Percentiles rank a stretch among this genome's conserved stretches.
phyloP scores from a whole-genome alignment of 2,113 vertebrate genomes.

The Chitala chitala region DNA sequence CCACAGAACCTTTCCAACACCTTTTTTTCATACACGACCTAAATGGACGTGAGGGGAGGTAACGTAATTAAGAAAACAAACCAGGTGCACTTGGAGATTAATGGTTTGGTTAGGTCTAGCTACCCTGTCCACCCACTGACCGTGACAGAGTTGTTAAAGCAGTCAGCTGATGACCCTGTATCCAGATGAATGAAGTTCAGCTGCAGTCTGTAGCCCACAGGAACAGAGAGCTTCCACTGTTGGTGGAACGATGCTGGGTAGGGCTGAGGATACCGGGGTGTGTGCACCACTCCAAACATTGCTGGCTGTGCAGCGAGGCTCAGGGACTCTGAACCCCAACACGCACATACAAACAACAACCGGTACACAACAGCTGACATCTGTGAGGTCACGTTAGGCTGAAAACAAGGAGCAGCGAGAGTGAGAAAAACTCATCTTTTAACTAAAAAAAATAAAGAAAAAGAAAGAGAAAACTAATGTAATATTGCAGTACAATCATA shows the following conservation, averaged over 20 bases:
- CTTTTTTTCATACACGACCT: conserved; percentile 63
- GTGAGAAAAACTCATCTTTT: too few species aligned
- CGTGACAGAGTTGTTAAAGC: conserved; percentile 80
- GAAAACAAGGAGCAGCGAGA: too few species aligned
- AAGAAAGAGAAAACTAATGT: too few species aligned
- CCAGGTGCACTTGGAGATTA: too few species aligned
- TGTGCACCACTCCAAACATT: conserved; percentile 67
- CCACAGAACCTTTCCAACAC: conserved; percentile 80
- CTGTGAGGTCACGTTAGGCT: background rate
- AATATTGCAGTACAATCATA: too few species aligned
- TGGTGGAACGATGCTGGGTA: conserved; percentile 67
- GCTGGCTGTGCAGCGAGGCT: background rate
- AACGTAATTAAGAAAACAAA: too few species aligned
- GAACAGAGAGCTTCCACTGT: conserved; percentile 69
- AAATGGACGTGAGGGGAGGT: too few species aligned
- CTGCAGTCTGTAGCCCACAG: conserved; percentile 69
- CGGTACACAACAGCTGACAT: conserved; percentile 31
- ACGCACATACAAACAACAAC: conserved; percentile 45
- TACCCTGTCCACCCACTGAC: too few species aligned
- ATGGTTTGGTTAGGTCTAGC: too few species aligned
- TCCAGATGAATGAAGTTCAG: conserved; percentile 80
- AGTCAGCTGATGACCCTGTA: conserved; percentile 73
- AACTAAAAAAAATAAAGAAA: too few species aligned
- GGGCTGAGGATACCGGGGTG: conserved; percentile 73
- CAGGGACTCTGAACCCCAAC: conserved; percentile 9